phyloP scores from a whole-genome alignment of 1,140 invertebrate genomes.

The Druon quercuslanigerum region DNA sequence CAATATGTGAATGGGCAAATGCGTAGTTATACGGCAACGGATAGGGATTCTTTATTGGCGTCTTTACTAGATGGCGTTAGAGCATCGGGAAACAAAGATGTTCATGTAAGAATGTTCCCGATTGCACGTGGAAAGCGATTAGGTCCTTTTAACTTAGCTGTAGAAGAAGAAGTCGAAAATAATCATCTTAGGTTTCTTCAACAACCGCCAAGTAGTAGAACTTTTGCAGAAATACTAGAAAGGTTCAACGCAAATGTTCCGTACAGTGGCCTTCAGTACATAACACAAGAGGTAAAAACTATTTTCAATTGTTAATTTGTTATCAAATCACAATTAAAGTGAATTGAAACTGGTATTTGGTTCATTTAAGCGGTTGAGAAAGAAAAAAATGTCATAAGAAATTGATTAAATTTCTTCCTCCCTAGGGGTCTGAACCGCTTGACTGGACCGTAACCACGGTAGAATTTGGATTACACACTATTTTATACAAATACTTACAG shows the following conservation, averaged over 20 bases:
- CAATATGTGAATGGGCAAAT: slow-evolving; percentile 96
- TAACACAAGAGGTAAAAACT: slow-evolving; percentile 92
- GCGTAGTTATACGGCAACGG: slow-evolving; percentile 90
- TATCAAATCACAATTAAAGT: neutral
- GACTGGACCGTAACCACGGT: slow-evolving; percentile 70
- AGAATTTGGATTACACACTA: slow-evolving; percentile 66
- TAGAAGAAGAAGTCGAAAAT: slow-evolving; percentile 97
- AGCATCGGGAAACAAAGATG: slow-evolving; percentile 96
- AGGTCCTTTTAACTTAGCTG: slow-evolving; percentile 89
- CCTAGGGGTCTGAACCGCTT: slow-evolving; percentile 68
- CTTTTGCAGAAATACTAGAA: slow-evolving; percentile 85
- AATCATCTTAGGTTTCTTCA: slow-evolving; percentile 90
- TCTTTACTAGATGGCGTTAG: slow-evolving; percentile 96
- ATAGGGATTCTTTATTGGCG: slow-evolving; percentile 95
- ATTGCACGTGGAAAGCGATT: slow-evolving; percentile 91
- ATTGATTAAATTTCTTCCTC: slow-evolving; percentile 56
- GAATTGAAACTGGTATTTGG: neutral
- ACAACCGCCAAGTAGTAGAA: slow-evolving; percentile 79
- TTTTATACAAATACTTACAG: slow-evolving; percentile 77
- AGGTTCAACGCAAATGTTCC: slow-evolving; percentile 98
- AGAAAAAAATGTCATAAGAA: slow-evolving; percentile 27
- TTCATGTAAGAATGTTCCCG: slow-evolving; percentile 93
- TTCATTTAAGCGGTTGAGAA: slow-evolving; percentile 42
- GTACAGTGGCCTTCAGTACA: slow-evolving; percentile 97
- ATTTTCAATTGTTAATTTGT: neutral